phyloP scores from a whole-genome alignment of 1,140 invertebrate genomes.

The Drosophila albomicans region DNA sequence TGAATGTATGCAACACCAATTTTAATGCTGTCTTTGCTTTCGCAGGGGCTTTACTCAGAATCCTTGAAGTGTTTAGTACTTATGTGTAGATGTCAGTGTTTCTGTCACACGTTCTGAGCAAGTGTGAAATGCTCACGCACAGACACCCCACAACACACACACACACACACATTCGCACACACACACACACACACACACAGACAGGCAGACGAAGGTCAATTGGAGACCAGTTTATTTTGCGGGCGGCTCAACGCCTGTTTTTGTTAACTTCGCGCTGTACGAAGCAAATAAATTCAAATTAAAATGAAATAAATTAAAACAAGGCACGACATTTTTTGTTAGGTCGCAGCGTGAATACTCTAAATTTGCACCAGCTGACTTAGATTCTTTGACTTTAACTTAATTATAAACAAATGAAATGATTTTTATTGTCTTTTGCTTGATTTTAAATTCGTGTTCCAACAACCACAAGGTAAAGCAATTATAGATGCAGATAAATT shows the following conservation, averaged over 20 bases:
- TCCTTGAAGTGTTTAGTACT: constrained; percentile 26
- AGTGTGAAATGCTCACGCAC: constrained; percentile 8
- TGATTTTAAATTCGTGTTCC: too few species aligned
- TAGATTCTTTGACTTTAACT: too few species aligned
- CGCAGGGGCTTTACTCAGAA: not conserved
- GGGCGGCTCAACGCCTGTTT: not conserved
- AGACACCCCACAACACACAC: constrained; percentile 2
- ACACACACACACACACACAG: not conserved
- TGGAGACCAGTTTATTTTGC: constrained; percentile 38
- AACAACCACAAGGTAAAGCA: too few species aligned
- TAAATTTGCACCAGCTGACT: not conserved
- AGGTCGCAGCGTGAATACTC: constrained; percentile 3
- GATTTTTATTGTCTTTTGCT: too few species aligned
- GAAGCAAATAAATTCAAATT: constrained; percentile 73
- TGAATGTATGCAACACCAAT: constrained; percentile 58
- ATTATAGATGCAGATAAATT: too few species aligned
- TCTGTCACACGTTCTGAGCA: constrained; percentile 7
- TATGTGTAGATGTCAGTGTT: not conserved
- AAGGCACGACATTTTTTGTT: constrained; percentile 30
- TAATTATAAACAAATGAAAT: too few species aligned
- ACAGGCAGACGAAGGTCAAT: constrained; percentile 36
- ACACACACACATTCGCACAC: not conserved
- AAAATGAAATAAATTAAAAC: constrained; percentile 74
- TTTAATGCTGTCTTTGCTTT: constrained; percentile 49
- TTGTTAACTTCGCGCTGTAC: constrained; percentile 8